Conservation (phyloP, 2,113 vertebrate species). For the Herpetotheres cachinnans region DNA sequence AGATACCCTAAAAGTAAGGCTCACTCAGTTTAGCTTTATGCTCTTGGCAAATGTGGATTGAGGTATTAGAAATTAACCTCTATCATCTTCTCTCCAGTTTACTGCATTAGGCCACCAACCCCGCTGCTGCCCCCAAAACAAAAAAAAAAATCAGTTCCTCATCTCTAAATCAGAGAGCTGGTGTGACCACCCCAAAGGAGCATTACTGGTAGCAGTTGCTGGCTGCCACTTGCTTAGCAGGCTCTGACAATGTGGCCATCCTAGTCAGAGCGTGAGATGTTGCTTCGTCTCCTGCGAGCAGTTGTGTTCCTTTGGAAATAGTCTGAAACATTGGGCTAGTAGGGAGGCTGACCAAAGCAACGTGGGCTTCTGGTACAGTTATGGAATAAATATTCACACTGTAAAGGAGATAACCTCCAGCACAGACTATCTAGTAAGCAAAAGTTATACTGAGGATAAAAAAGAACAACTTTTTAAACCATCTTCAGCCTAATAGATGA, state of each 20-base stretch:
- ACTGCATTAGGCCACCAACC: background rate
- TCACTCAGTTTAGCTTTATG: background rate
- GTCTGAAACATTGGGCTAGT: background rate
- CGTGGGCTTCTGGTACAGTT: fast-evolving
- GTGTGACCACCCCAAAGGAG: background rate
- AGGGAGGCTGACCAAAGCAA: background rate
- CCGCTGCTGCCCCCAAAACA: background rate
- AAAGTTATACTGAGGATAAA: background rate
- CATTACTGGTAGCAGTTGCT: background rate
- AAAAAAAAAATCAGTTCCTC: background rate
- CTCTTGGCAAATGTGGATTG: background rate
- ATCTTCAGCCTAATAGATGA: background rate
- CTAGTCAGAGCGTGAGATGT: background rate
- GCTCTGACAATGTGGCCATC: background rate
- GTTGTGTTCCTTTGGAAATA: background rate
- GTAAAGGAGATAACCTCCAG: background rate
- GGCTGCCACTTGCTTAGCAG: background rate
- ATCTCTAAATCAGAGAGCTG: background rate
- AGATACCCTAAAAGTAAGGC: background rate
- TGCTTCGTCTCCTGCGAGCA: background rate
- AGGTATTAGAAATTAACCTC: background rate
- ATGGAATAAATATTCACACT: background rate
- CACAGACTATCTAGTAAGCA: background rate
- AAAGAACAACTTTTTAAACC: background rate
- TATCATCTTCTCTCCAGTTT: background rate